A percentile compares a stretch with the other conserved stretches of the same genome.
phyloP scores from a whole-genome alignment of 2,888 invertebrate species.

The Cyrtodaria siliqua region DNA sequence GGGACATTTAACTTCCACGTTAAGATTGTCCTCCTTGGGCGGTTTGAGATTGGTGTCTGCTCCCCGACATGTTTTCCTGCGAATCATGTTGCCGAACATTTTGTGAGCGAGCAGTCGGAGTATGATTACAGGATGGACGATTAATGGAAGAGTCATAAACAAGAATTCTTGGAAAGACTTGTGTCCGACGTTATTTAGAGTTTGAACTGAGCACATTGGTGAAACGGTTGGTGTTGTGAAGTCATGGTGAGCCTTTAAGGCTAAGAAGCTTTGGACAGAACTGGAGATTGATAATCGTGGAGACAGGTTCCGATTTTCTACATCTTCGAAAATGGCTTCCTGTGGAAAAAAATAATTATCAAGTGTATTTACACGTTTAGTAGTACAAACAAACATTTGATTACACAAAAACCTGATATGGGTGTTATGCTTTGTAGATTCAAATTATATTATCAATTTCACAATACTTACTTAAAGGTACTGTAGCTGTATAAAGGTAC shows the following conservation, averaged over 20 bases:
- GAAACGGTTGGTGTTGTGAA: conserved; percentile 76
- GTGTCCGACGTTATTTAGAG: conserved; percentile 71
- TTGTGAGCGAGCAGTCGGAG: conserved; percentile 88
- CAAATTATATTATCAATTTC: too few species aligned
- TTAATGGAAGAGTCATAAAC: conserved; percentile 86
- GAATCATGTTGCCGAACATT: conserved; percentile 87
- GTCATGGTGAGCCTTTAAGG: conserved; percentile 44
- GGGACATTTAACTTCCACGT: conserved; percentile 74
- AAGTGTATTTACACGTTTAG: too few species aligned
- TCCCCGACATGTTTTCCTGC: conserved; percentile 84
- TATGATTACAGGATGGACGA: conserved; percentile 88
- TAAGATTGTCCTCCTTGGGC: conserved; percentile 75
- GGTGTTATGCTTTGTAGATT: too few species aligned
- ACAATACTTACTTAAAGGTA: too few species aligned
- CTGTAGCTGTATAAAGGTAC: too few species aligned
- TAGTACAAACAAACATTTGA: too few species aligned
- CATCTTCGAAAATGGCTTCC: conserved; percentile 78
- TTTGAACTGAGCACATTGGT: conserved; percentile 77
- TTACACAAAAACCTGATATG: too few species aligned
- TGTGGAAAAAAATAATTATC: conserved; percentile 53
- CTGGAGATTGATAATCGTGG: conserved; percentile 73
- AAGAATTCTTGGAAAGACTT: conserved; percentile 81
- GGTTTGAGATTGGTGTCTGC: conserved; percentile 72
- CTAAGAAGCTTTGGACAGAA: conserved; percentile 65
- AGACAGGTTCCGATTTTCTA: conserved; percentile 59